phyloP scores from a whole-genome alignment of 2,797 vertebrate species.

The Coregonus suidteri region DNA sequence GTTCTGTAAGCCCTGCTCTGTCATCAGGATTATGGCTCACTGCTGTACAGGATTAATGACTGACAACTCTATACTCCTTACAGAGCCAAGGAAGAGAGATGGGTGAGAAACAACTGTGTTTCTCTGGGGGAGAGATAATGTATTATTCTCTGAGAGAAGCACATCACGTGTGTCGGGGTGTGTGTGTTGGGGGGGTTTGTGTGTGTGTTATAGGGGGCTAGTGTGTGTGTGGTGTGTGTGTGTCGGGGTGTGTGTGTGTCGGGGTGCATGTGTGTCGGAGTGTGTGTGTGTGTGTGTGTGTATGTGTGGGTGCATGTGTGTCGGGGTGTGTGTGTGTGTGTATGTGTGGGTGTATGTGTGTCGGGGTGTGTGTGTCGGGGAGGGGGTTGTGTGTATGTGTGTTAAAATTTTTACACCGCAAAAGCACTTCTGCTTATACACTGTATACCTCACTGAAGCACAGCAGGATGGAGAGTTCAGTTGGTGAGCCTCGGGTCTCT shows the following conservation, averaged over 20 bases:
- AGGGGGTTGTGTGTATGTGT: background rate
- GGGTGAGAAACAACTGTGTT: conserved; percentile 55
- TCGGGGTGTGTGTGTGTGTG: background rate
- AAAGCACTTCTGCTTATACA: conserved; percentile 28
- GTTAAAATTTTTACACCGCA: conserved; percentile 37
- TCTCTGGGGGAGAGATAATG: conserved; percentile 61
- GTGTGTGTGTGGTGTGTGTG: conserved; percentile 18
- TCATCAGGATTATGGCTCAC: conserved; percentile 75
- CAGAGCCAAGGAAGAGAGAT: conserved; percentile 36
- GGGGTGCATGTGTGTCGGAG: conserved; percentile 26
- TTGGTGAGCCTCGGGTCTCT: conserved; percentile 27
- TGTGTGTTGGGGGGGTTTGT: background rate
- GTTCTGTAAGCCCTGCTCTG: conserved; percentile 69
- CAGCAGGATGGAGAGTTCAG: conserved; percentile 41
- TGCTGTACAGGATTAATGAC: conserved; percentile 76
- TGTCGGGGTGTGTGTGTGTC: conserved; percentile 26
- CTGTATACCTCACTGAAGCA: conserved; percentile 44
- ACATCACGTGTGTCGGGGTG: conserved; percentile 52
- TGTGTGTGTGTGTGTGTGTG: conserved; percentile 3
- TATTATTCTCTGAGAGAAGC: conserved; percentile 58
- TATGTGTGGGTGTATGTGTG: conserved; percentile 16
- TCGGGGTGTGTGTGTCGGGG: conserved; percentile 23
- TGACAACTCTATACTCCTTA: conserved; percentile 68
- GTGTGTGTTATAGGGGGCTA: background rate
- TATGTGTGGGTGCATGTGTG: too few relatives aligned